phyloP scores from a whole-genome alignment of 53 echinoderm and acorn worm genomes.

The Paracentrotus lividus region DNA sequence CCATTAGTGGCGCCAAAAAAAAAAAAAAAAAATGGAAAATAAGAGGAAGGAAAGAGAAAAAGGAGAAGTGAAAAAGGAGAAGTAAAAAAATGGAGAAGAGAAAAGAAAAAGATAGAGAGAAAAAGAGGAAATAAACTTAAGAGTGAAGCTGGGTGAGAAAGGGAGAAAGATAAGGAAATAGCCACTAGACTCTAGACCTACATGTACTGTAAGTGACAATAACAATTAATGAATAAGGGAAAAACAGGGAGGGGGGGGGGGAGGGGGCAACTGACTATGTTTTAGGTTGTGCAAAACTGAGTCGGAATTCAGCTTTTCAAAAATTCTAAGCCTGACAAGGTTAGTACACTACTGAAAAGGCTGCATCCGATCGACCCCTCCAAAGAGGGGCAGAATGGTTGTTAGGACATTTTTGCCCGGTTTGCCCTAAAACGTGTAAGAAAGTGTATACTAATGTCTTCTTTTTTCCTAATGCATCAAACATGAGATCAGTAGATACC shows the following conservation, averaged over 20 bases:
- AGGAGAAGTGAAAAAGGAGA: background rate
- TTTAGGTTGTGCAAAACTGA: conserved; percentile 7
- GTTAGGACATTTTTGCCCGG: background rate
- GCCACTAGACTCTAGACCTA: background rate
- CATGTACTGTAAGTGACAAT: conserved; percentile 1
- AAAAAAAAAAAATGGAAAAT: background rate
- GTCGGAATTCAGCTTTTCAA: conserved; percentile 9
- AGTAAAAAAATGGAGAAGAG: no score
- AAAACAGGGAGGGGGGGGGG: background rate
- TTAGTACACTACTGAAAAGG: conserved; percentile 13
- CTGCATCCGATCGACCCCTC: background rate
- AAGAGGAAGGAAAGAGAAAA: background rate
- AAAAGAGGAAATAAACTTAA: background rate
- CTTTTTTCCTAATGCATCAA: background rate
- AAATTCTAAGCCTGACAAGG: background rate
- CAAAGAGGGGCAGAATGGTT: background rate
- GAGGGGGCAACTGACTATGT: background rate
- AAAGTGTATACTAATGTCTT: conserved; percentile 13
- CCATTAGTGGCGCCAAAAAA: background rate
- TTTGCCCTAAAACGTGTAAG: background rate
- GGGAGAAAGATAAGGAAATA: background rate
- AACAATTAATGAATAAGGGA: background rate
- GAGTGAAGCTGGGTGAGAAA: background rate
- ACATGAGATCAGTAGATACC: background rate
- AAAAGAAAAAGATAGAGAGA: background rate